phyloP scores from a whole-genome alignment of 2,888 invertebrate genomes.

The Ophioninae sp. region DNA sequence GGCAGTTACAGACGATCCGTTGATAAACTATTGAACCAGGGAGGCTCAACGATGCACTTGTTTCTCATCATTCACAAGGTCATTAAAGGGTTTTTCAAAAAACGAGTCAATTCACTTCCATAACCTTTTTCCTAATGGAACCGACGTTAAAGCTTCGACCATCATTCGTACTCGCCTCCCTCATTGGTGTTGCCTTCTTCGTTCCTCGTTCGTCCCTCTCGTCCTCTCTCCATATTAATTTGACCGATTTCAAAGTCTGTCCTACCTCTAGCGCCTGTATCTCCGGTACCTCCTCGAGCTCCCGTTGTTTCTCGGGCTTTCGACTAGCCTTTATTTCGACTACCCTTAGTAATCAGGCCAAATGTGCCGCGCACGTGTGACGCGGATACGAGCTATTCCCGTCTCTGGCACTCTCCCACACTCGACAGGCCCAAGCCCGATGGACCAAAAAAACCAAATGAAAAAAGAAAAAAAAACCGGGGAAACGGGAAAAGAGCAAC shows the following conservation, averaged over 20 bases:
- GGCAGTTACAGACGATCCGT: too few relatives aligned
- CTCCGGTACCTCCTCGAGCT: constrained; percentile 54
- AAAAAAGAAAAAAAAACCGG: constrained; percentile 13
- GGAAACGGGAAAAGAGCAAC: constrained; percentile 3
- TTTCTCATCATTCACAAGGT: too few relatives aligned
- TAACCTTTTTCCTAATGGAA: too few relatives aligned
- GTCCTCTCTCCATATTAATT: constrained; percentile 13
- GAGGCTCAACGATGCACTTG: too few relatives aligned
- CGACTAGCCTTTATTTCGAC: constrained; percentile 42
- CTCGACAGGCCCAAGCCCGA: constrained; percentile 12
- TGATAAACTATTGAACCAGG: too few relatives aligned
- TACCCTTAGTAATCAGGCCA: constrained; percentile 52
- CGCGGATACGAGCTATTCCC: constrained; percentile 7
- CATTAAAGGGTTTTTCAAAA: too few relatives aligned
- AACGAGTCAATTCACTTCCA: too few relatives aligned
- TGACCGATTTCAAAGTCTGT: constrained; percentile 23
- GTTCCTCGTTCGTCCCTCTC: background rate
- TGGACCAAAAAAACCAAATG: constrained; percentile 1
- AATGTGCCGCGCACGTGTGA: constrained; percentile 37
- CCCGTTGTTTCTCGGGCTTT: constrained; percentile 59
- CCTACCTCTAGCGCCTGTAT: constrained; percentile 33
- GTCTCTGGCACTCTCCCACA: constrained; percentile 10
- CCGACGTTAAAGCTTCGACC: too few relatives aligned
- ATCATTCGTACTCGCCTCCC: too few relatives aligned
- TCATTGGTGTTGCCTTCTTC: background rate